Evolutionary conservation across 2,113 vertebrate genomes (phyloP).

Genomic region (Phrynosoma blainvillii): DNA sequence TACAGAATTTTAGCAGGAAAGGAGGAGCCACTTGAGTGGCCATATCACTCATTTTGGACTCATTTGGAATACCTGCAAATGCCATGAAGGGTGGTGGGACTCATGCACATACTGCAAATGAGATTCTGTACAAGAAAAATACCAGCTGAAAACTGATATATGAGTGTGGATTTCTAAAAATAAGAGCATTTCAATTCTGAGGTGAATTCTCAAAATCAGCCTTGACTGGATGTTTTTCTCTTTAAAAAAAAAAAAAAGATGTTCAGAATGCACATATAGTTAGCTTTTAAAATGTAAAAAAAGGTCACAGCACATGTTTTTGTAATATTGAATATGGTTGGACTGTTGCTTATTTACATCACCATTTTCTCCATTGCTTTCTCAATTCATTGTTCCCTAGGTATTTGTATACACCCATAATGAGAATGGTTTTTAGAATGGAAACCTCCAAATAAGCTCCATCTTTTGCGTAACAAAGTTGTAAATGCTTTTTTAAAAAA

Average conservation of each 20-base stretch:
- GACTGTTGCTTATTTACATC: not conserved
- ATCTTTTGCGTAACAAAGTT: not conserved
- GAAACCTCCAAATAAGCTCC: not conserved
- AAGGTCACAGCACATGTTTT: not conserved
- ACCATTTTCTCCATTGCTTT: not conserved
- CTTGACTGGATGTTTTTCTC: not conserved
- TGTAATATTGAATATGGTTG: not conserved
- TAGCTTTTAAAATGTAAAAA: not conserved
- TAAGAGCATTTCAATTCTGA: not conserved
- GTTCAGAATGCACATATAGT: not conserved
- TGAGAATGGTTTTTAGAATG: not conserved
- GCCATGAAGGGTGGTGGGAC: no score
- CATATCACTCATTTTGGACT: fast-evolving
- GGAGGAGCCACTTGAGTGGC: not conserved
- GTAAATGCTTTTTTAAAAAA: not conserved
- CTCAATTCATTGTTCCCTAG: not conserved
- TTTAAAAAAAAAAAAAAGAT: no score
- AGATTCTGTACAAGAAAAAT: not conserved
- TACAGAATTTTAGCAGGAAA: constrained; percentile 70
- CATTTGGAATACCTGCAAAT: not conserved
- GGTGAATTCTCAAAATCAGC: not conserved
- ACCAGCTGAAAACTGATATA: not conserved
- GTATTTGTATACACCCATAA: not conserved
- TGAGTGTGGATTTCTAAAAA: not conserved
- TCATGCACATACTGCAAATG: not conserved